Evolutionary conservation across 2,888 invertebrate species (phyloP).

Genomic region (Tipula unca): DNA sequence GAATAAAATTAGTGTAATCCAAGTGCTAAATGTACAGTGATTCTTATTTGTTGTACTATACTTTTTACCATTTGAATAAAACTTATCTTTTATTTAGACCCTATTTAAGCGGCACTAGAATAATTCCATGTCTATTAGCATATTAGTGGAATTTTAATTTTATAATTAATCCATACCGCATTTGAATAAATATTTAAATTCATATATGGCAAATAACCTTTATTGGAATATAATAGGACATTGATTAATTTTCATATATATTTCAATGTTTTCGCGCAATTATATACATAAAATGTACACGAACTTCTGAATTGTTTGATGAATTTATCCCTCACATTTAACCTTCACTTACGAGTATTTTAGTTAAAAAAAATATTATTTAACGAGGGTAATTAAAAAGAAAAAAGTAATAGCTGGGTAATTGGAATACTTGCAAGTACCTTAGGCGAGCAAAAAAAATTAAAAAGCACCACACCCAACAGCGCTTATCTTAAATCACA

Average conservation of each 20-base stretch:
- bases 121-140: not conserved
- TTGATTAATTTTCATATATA: not conserved
- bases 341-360: not conserved
- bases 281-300: not conserved
- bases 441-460: not conserved
- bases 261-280: not conserved
- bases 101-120: not conserved
- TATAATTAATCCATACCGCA: not conserved
- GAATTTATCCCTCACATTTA: not conserved
- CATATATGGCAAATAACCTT: not conserved
- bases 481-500: not conserved
- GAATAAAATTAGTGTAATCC: too few relatives aligned
- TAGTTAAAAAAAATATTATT: too few relatives aligned
- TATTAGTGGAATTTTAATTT: not conserved
- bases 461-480: not conserved
- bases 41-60: too few relatives aligned
- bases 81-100: too few relatives aligned
- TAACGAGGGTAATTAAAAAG: not conserved
- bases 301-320: not conserved
- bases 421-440: not conserved
- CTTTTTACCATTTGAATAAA: too few relatives aligned
- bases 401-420: not conserved
- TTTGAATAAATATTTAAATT: not conserved
- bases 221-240: not conserved
- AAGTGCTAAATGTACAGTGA: too few relatives aligned